Evolutionary conservation across 2,888 invertebrate species (phyloP), one percentile per base, ranked within the genome.

Genomic region (Hymenopus coronatus): DNA sequence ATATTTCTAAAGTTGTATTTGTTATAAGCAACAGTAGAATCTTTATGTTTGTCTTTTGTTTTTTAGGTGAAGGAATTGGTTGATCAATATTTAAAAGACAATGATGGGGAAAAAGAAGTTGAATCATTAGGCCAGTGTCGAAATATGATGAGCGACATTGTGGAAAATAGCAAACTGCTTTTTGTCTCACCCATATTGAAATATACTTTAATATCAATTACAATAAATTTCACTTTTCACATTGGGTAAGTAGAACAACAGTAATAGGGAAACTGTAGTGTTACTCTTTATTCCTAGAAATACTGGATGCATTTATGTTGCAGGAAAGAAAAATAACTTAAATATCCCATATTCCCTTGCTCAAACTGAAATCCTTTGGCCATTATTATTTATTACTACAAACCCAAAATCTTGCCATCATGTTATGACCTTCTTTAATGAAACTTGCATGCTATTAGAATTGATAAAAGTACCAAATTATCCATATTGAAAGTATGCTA

Each of bases 181-280:
- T 98, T 98, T 93, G 94, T 96, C 90, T 95, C 96, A 91, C 97
- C 97, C 91, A 97, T 98, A 91, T 94, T 97, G 91, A 96, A 96
- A 92, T 97, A 97, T 93, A 97, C 97, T 83, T 91, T 96, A 91
- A 97, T 98, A 93, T 97, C 98, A 90, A 97, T 98, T 91, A 96
- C 97, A 90, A 98, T 98, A 92, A 98, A 98, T 93, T 98, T 98
- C 93, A 97, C 98, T 91, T 97, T 98, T 94, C 98, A 98, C 94
- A 98, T 98, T 93, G 98, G 97, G 96, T 96, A 92, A 94, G 94
- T 87, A n/a, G 15, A 70, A n/a, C 0, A 40, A 40, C 40, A 40
- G 40, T 6, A 40, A 2, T 12, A 12, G 12, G 9, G 40, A 40
- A 40, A 40, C 2, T 40, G 40, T 40, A 40, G 40, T 12, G 12